Evolutionary conservation across 2,797 vertebrate genomes (phyloP), one percentile per base, ranked within the genome.

Genomic region (Poecilia picta): DNA sequence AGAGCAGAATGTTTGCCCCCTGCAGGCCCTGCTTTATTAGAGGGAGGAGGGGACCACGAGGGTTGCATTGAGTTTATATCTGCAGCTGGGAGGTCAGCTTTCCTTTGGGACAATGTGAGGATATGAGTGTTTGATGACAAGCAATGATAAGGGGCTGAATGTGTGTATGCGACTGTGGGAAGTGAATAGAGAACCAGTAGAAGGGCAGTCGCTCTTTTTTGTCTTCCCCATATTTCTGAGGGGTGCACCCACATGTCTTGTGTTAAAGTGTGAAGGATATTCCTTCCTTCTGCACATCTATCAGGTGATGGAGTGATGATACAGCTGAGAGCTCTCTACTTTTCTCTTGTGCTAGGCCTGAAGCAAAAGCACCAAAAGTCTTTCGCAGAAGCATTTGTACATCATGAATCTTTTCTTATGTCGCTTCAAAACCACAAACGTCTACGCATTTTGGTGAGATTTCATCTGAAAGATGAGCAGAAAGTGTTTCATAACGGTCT

Each of bases 61-160:
- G 81, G 83, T 66, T 88, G 82, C 76, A 89, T 81, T 0, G 78
- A 86, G 89, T 93, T 92, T 92, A 89, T 85, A 89, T 89, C 84
- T 92, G 74, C 88, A 94, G 89, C 93, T 93, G 91, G 88, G 87
- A 93, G 91, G 90, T 92, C 92, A 81, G 91, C 88, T 86, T 94
- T 92, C 95, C 95, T 94, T 89, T 84, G 93, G 94, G 94, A 95
- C 94, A 96, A 95, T 96, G 93, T 87, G 90, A 95, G 93, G 95
- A 96, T 95, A 93, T 95, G 95, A 95, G 86, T 91, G 89, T 91
- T 93, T 92, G 95, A 95, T 96, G 92, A 93, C 92, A 92, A 93
- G 84, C 62, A 46, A 36, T 16, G 94, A 95, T 95, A 95, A 94
- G 85, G 71, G 75, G 71, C 79, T 83, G 31, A 18, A 72, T 74